These are phyloP conservation scores for Rhinolophus sinicus DNA, from an alignment of 2,113 vertebrate genomes.

Conservation along the genomic window DNA sequence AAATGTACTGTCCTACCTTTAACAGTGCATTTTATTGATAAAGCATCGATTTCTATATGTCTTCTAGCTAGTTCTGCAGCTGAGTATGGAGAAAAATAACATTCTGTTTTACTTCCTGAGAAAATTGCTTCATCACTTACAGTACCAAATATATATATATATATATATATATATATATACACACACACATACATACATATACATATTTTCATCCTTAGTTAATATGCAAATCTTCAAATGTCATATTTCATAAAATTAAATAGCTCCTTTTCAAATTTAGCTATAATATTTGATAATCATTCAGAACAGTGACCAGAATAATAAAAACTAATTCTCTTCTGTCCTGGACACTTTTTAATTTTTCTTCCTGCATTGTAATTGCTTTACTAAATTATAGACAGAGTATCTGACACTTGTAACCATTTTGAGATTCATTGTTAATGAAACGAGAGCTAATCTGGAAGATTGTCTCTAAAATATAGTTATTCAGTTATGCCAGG, in stretches of 20 bases:
- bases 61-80: neutral
- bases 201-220: neutral
- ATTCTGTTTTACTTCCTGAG: slow-evolving; percentile 55
- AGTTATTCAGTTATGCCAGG: slow-evolving; percentile 9
- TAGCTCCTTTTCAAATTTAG: slow-evolving; percentile 66
- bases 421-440: slow-evolving; percentile 49
- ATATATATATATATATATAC: too few species aligned
- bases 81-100: slow-evolving; percentile 26
- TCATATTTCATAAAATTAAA: slow-evolving; percentile 59
- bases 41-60: slow-evolving; percentile 39
- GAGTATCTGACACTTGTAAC: slow-evolving; percentile 24
- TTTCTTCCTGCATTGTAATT: slow-evolving; percentile 66
- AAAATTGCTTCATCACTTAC: slow-evolving; percentile 48
- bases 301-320: slow-evolving; percentile 55
- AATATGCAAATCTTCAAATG: slow-evolving; percentile 54
- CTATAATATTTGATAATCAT: slow-evolving; percentile 54
- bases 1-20: neutral
- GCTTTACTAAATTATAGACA: slow-evolving; percentile 58
- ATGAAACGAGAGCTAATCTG: slow-evolving; percentile 13
- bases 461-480: slow-evolving; percentile 20
- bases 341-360: slow-evolving; percentile 30
- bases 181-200: too few species aligned
- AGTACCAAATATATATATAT: slow-evolving; percentile 33
- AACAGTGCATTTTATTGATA: slow-evolving; percentile 9
- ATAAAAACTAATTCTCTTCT: slow-evolving; percentile 45